Conservation (phyloP, 1,140 invertebrate species). For the Camponotus pennsylvanicus region DNA sequence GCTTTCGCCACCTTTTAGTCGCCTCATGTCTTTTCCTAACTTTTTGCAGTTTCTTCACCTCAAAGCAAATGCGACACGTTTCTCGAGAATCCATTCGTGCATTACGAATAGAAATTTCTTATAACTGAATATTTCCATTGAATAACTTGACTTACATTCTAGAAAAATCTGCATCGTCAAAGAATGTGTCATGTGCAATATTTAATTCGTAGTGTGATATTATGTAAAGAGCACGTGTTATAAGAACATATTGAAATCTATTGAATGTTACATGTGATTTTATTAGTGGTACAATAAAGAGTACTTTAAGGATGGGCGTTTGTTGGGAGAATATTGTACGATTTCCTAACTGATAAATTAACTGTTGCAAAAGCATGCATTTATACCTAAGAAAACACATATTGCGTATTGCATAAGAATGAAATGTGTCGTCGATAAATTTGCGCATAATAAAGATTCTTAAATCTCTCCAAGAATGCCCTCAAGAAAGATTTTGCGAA, state of each 20-base stretch:
- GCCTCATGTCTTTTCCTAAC: not conserved
- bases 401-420: slow-evolving; percentile 17
- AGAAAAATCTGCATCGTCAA: not conserved
- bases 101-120: slow-evolving; percentile 45
- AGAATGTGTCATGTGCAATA: slow-evolving; percentile 3
- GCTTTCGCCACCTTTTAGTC: not conserved
- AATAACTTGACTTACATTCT: not conserved
- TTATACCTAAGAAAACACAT: not conserved
- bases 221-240: not conserved
- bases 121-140: not conserved
- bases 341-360: slow-evolving; percentile 8
- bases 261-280: not conserved
- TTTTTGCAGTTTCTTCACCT: slow-evolving; percentile 29
- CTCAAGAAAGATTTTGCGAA: not conserved
- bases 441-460: slow-evolving; percentile 25
- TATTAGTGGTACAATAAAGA: not conserved
- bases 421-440: slow-evolving; percentile 34
- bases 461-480: not conserved
- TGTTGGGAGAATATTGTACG: not conserved
- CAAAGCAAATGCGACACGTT: slow-evolving; percentile 29
- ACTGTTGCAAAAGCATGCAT: not conserved
- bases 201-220: not conserved
- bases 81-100: slow-evolving; percentile 56
- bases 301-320: not conserved
- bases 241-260: not conserved